These are phyloP conservation scores for Chascanopsetta lugubris DNA, from an alignment of 2,113 vertebrate species.

Conservation along the genomic window DNA sequence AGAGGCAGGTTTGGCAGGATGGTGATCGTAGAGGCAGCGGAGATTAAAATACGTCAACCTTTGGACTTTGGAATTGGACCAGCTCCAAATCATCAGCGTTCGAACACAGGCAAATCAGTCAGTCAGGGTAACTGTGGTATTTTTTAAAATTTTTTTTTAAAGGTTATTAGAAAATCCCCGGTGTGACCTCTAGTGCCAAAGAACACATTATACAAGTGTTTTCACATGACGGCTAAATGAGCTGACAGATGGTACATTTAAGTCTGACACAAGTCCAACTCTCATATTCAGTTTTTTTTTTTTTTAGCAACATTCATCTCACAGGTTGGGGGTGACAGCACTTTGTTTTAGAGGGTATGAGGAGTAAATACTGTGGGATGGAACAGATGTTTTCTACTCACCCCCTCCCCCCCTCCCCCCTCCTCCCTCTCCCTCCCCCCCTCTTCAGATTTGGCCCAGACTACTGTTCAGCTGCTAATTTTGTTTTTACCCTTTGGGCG, in stretches of 20 bases:
- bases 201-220: background rate
- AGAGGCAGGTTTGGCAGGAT: background rate
- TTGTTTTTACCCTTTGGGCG: conserved; percentile 68
- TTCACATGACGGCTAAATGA: background rate
- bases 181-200: background rate
- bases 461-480: conserved; percentile 62
- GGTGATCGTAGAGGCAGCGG: background rate
- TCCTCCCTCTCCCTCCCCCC: conserved; percentile 30
- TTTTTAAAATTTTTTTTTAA: too few relatives aligned
- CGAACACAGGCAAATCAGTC: background rate
- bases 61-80: background rate
- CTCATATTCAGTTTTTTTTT: background rate
- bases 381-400: conserved; percentile 67
- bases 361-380: conserved; percentile 35
- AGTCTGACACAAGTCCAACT: background rate
- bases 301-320: background rate
- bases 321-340: background rate
- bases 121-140: too few relatives aligned
- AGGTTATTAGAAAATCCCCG: background rate
- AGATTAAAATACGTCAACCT: background rate
- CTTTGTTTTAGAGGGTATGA: conserved; percentile 33
- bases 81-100: too few relatives aligned
- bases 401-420: conserved; percentile 12
- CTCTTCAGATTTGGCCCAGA: conserved; percentile 37
- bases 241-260: background rate